Base-by-base conservation (phyloP, 2,888 invertebrate species). In the Pyrocoelia pectoralis region DNA sequence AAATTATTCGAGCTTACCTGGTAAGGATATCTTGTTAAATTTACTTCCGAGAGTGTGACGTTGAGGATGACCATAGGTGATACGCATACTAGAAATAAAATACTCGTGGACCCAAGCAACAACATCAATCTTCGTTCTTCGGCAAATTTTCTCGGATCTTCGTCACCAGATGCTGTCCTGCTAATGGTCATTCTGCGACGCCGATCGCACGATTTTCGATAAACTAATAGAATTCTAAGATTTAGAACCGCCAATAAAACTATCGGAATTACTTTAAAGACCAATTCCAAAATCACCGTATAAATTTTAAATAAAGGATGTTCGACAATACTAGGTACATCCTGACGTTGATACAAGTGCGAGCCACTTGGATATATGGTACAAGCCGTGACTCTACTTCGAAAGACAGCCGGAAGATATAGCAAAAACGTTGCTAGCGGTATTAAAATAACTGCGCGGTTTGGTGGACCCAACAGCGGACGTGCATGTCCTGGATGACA, bases 1-100 rank as follows among this genome's bases (percentile, higher is more conserved):
- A n/a, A n/a, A n/a, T n/a, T n/a, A n/a, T n/a, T n/a, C n/a, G n/a
- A n/a, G n/a, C 78, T 79, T 76, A 87, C 87, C 83, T 89, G 89
- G 77, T 89, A 89, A 38, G 87, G 84, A 75, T 86, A 88, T 69
- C 84, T 83, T 40, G 84, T 84, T 69, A 88, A 79, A 73, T 88
- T 87, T 65, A 84, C 83, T 69, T 88, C 86, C 28, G 87, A 88
- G 67, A 90, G 81, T 9, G 89, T 89, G 68, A 89, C 86, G 72
- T 89, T 89, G 10, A 89, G 82, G 67, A 89, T 87, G 56, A 89
- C 88, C 89, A 89, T 89, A 0, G 89, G 89, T 12, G 88, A 89
- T 28, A 89, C 88, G 77, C 89, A 89, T 13, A 89, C 83, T 51
- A 90, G 81, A 77, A 90, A 90, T 43, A 89, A 77, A 53, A 89